Evolutionary conservation across 2,888 invertebrate species (phyloP), one percentile per base, ranked within the genome.

Genomic region (Danaus chrysippus): DNA sequence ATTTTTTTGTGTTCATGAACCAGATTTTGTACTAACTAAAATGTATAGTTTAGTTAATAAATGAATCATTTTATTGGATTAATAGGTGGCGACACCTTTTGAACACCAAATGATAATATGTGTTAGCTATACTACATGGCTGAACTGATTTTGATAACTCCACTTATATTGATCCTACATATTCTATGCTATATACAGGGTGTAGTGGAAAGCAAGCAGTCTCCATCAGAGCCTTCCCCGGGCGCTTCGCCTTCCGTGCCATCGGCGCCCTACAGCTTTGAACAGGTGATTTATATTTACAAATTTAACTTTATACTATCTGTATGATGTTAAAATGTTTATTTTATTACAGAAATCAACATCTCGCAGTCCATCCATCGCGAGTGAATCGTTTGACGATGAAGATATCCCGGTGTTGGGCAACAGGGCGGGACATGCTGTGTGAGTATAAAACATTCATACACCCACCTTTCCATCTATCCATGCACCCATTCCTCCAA

Each of bases 361-460:
- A 8, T 83, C 87, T 0, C 80, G 88, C 2, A 86, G 84, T 60
- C 84, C 87, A 1, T 87, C 88, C 0, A 79, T 84, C 61, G 88
- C 73, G 42, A 76, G 80, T 10, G 84, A 81, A 57, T 52, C 65
- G 0, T 68, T 78, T 0, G 75, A 72, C 0, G 66, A 80, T 0
- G 81, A 81, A 0, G 73, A 72, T 0, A 57, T 76, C 1, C 84
- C 85, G 0, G 61, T 70, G 3, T 70, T 87, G 0, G 78, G 75
- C 11, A 76, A 83, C 71, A 72, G 89, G 6, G 77, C 83, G 0
- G 85, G 85, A 0, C 76, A 87, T 66, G 85, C 88, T 1, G 77
- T 84, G 89, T 89, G 49, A 84, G 87, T 82, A 1, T 15, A n/a
- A 34, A 34, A 8, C 23, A 5, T 5, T 5, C 23, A 3, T 23